Evolutionary conservation across 2,888 invertebrate genomes (phyloP).

Genomic region (Opisthograptis luteolata): DNA sequence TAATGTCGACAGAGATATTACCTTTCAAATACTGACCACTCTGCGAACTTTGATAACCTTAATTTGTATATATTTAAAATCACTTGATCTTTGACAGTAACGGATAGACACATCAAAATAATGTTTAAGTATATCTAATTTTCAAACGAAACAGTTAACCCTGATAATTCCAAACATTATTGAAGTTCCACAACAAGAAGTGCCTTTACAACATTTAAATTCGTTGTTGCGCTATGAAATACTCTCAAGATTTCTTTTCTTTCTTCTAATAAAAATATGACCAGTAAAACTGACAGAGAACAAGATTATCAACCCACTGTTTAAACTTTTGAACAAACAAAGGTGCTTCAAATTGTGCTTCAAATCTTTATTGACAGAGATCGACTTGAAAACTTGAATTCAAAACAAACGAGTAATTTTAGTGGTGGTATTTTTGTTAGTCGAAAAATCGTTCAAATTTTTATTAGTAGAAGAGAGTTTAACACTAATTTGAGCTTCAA

Average conservation of each 20-base stretch:
- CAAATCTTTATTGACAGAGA: not conserved
- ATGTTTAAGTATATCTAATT: conserved; percentile 54
- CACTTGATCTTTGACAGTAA: not conserved
- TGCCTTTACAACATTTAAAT: conserved; percentile 79
- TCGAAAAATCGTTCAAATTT: conserved; percentile 38
- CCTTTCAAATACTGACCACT: not conserved
- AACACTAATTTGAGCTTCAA: conserved; percentile 75
- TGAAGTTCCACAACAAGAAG: conserved; percentile 73
- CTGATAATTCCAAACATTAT: conserved; percentile 81
- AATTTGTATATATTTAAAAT: not conserved
- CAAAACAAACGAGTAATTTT: too few relatives aligned
- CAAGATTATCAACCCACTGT: not conserved
- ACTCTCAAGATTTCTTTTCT: conserved; percentile 60
- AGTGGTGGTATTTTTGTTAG: not conserved
- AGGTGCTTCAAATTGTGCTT: not conserved
- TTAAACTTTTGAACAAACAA: not conserved
- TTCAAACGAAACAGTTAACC: conserved; percentile 77
- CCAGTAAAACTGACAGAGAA: conserved; percentile 2
- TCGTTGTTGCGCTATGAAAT: conserved; percentile 75
- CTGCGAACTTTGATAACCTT: not conserved
- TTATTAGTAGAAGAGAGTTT: conserved; percentile 59
- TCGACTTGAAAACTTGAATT: too few relatives aligned
- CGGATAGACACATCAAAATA: conserved; percentile 43
- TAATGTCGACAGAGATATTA: too few relatives aligned
- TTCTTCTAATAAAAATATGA: conserved; percentile 56